Conservation (phyloP, 2,113 vertebrate genomes). For the Heloderma charlesbogerti region DNA sequence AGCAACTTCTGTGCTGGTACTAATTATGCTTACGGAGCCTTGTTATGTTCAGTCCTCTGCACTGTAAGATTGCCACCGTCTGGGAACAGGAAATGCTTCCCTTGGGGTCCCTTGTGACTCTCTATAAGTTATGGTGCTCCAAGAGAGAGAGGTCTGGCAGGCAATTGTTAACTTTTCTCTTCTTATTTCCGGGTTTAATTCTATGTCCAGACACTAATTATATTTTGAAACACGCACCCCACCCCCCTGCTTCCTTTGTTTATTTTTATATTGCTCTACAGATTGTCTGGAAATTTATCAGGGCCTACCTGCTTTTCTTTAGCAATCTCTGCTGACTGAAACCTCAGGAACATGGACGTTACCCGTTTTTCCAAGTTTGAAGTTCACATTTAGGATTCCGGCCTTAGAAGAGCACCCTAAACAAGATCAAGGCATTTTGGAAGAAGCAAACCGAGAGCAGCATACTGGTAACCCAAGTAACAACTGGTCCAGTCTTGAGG, state of each 20-base stretch:
- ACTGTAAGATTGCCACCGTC: neutral
- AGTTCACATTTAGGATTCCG: neutral
- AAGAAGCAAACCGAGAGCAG: neutral
- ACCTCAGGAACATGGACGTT: neutral
- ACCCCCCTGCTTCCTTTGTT: neutral
- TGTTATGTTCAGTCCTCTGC: neutral
- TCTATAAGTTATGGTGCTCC: neutral
- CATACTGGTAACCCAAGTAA: neutral
- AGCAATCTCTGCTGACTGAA: neutral
- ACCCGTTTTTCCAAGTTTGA: neutral
- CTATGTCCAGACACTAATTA: slow-evolving; percentile 3
- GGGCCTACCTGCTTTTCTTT: neutral
- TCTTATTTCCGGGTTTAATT: neutral
- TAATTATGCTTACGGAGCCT: neutral
- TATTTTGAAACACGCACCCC: neutral
- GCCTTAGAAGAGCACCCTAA: neutral
- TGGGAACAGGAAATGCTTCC: neutral
- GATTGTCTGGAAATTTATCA: neutral
- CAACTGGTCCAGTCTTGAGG: neutral
- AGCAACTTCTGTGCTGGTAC: neutral
- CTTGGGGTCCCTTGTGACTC: neutral
- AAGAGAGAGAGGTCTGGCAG: neutral
- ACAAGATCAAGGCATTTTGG: neutral
- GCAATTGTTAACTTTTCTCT: neutral
- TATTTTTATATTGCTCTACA: slow-evolving; percentile 7